Base-by-base conservation (phyloP, 2,113 vertebrate species). In the Tringa solitaria region DNA sequence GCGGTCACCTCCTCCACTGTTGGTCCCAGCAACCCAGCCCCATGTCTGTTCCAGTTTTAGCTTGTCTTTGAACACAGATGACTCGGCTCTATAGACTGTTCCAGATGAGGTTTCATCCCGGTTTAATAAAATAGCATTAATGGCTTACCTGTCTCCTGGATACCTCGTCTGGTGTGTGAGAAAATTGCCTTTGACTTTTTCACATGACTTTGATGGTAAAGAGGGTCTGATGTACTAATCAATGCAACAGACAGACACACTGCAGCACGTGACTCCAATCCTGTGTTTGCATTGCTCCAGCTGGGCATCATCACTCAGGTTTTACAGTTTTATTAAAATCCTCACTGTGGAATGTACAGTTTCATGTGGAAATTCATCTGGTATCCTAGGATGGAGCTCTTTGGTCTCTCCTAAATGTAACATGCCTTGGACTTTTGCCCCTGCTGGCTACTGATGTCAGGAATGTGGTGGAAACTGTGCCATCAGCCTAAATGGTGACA, bases 111-210 rank as follows among this genome's bases (percentile, higher is more conserved):
- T 30, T 19, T 87, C 74, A 75, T 85, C 45, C 32, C 16, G 26
- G 17, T 87, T 82, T 75, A 67, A 85, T 92, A 41, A 75, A 67
- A 67, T 41, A 57, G 37, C 60, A 84, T 93, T 87, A 78, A 81
- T 57, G 88, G 51, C 85, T 92, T 90, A 75, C 82, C 74, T 91
- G 59, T 35, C 76, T 68, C 35, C 84, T 32, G 54, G 10, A 53
- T 57, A 27, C 48, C 37, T 59, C 0, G 0, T 16, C 54, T 48
- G 46, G 23, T 32, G 13, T 78, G 54, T 45, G 69, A 50, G 60
- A 48, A 24, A 60, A 57, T 32, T 57, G 50, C 14, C 12, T 28
- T 84, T 75, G 54, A 46, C 37, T 14, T 86, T 53, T 82, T 70
- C 24, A 35, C 18, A 23, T 23, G 50, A 20, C 45, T 96, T 64